Evolutionary conservation across 2,113 vertebrate species (phyloP).

Genomic region (Gnathonemus longibarbis): DNA sequence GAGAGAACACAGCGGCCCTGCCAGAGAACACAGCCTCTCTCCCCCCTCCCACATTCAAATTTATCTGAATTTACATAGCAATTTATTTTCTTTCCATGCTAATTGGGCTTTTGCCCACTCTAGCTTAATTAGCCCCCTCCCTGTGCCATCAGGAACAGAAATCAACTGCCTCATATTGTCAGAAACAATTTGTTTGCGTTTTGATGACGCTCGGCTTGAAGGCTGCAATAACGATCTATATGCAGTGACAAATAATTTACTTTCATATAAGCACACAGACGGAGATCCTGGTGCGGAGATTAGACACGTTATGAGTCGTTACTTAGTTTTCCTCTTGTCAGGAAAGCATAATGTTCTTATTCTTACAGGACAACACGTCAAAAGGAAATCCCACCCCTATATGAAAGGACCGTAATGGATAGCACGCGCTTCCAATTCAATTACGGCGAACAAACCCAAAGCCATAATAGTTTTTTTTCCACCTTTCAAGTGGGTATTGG

Average conservation of each 20-base stretch:
- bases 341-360: neutral
- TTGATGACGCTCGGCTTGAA: conserved; percentile 20
- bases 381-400: neutral
- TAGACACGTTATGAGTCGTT: neutral
- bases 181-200: conserved; percentile 31
- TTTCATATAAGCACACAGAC: conserved; percentile 18
- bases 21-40: neutral
- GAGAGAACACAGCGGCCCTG: neutral
- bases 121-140: conserved; percentile 31
- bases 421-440: neutral
- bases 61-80: conserved; percentile 2
- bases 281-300: neutral
- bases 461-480: neutral
- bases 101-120: conserved; percentile 23
- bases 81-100: conserved; percentile 22
- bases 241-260: conserved; percentile 29
- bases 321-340: neutral
- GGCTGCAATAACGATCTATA: conserved; percentile 20
- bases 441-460: neutral
- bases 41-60: neutral
- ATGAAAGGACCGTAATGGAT: neutral
- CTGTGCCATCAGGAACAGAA: conserved; percentile 8
- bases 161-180: conserved; percentile 21
- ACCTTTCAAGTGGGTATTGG: conserved; percentile 1
- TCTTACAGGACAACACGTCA: neutral